phyloP scores from a whole-genome alignment of 2,797 vertebrate species.

The Sphaeramia orbicularis region DNA sequence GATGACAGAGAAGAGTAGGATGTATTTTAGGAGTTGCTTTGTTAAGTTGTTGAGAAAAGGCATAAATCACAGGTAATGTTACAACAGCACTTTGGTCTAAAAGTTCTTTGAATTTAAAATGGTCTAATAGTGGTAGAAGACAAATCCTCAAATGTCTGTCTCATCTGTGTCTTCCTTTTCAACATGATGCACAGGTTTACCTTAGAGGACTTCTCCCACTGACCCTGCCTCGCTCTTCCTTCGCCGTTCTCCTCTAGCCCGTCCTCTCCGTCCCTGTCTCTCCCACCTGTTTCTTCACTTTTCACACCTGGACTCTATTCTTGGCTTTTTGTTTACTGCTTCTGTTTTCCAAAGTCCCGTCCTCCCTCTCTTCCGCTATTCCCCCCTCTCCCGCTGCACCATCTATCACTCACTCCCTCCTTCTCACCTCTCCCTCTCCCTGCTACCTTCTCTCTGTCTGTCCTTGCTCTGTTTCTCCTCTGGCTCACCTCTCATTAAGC shows the following conservation, averaged over 20 bases:
- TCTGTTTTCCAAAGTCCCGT: slow-evolving; percentile 71
- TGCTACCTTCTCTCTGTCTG: slow-evolving; percentile 68
- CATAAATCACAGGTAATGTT: too few species aligned
- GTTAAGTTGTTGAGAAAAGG: too few species aligned
- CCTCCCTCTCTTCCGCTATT: slow-evolving; percentile 61
- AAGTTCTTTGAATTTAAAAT: too few species aligned
- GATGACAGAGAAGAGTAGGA: too few species aligned
- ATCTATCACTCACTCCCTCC: slow-evolving; percentile 82
- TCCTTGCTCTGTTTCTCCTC: slow-evolving; percentile 82
- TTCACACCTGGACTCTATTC: slow-evolving; percentile 81
- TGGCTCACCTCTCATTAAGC: slow-evolving; percentile 86
- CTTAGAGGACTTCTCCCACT: slow-evolving; percentile 32
- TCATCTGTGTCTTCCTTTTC: too few species aligned
- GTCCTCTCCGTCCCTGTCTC: slow-evolving; percentile 59
- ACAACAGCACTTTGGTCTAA: too few species aligned
- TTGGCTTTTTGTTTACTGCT: slow-evolving; percentile 80
- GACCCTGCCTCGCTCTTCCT: slow-evolving; percentile 34
- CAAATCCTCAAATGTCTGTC: slow-evolving; percentile 7
- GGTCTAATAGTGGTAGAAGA: too few species aligned
- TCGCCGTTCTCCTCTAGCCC: too few species aligned
- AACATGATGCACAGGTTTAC: not conserved
- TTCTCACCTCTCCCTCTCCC: slow-evolving; percentile 76
- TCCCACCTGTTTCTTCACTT: slow-evolving; percentile 69
- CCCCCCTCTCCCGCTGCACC: slow-evolving; percentile 67
- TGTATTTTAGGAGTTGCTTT: too few species aligned